phyloP scores from a whole-genome alignment of 2,888 invertebrate genomes.

The Theodoxus fluviatilis region DNA sequence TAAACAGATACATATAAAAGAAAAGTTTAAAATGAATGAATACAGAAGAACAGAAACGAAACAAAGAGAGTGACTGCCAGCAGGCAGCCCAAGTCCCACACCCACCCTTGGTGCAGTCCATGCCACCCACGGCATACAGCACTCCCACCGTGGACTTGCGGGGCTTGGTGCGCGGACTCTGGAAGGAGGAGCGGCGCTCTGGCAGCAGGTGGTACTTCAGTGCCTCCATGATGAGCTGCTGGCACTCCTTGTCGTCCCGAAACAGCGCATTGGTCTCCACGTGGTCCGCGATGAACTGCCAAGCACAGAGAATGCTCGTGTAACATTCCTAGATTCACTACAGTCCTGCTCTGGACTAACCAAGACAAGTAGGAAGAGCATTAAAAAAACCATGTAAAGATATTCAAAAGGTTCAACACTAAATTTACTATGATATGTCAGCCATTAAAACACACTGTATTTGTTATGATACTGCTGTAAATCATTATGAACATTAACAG shows the following conservation, averaged over 20 bases:
- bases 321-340: too few relatives aligned
- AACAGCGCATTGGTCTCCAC: constrained; percentile 75
- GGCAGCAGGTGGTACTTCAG: constrained; percentile 91
- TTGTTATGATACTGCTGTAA: too few relatives aligned
- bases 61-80: background rate
- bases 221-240: constrained; percentile 90
- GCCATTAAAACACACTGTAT: too few relatives aligned
- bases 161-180: constrained; percentile 83
- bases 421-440: too few relatives aligned
- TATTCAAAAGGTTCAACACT: too few relatives aligned
- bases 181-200: constrained; percentile 75
- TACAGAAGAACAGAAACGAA: background rate
- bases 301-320: too few relatives aligned
- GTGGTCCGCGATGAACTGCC: constrained; percentile 86
- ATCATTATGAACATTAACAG: too few relatives aligned
- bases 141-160: constrained; percentile 90
- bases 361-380: too few relatives aligned
- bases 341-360: too few relatives aligned
- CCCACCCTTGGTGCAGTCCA: constrained; percentile 85
- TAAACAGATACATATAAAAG: background rate
- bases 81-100: background rate
- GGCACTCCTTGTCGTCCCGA: constrained; percentile 77
- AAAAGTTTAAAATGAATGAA: background rate
- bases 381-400: too few relatives aligned
- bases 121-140: constrained; percentile 87